A percentile compares a stretch with the other conserved stretches of the same genome.
Evolutionary conservation across 1,140 invertebrate species (phyloP).

Genomic region (Zaprionus ornatus): DNA sequence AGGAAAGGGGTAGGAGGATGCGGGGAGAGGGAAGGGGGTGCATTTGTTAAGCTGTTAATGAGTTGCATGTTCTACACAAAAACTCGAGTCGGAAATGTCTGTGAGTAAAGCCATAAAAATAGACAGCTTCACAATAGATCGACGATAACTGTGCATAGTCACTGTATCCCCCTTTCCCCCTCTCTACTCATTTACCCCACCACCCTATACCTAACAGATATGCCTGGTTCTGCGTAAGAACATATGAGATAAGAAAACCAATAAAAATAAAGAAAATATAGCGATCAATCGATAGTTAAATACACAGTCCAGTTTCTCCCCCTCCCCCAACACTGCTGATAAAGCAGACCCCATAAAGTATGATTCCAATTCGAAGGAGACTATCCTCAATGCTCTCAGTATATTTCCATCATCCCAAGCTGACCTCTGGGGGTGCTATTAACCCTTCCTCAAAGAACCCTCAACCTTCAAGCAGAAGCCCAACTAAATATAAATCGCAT

Average conservation of each 20-base stretch:
- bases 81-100: not conserved
- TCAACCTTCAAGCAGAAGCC: slow-evolving; percentile 47
- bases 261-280: slow-evolving; percentile 2
- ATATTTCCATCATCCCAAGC: not conserved
- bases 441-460: slow-evolving; percentile 14
- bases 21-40: not conserved
- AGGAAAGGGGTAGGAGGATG: no score
- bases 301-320: not conserved
- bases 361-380: not conserved
- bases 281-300: not conserved
- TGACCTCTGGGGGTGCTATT: slow-evolving; percentile 12
- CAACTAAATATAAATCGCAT: slow-evolving; percentile 47
- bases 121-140: slow-evolving; percentile 10
- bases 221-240: not conserved
- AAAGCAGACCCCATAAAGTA: not conserved
- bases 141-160: not conserved
- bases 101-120: slow-evolving; percentile 3
- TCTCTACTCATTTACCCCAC: no score
- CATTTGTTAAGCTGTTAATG: slow-evolving; percentile 33
- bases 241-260: slow-evolving; percentile 1
- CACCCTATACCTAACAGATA: not conserved
- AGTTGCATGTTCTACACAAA: slow-evolving; percentile 2
- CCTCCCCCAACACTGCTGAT: not conserved
- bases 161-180: not conserved
- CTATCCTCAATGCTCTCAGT: not conserved